Evolutionary conservation across 2,113 vertebrate species (phyloP).

Genomic region (Nyctereutes procyonoides): DNA sequence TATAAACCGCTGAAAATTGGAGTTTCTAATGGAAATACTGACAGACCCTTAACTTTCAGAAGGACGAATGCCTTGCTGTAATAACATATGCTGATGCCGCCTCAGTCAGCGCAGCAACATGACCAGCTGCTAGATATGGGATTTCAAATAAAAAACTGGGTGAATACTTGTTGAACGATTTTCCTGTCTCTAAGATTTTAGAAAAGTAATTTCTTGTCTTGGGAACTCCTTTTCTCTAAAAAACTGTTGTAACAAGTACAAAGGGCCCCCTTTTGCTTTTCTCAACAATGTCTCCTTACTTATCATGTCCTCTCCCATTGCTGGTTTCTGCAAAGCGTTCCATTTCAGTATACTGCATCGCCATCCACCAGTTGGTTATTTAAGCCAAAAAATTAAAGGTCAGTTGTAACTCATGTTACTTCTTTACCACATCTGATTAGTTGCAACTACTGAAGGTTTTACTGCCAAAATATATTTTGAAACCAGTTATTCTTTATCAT

Average conservation of each 20-base stretch:
- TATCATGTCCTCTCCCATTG: rapidly evolving
- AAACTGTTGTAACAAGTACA: background rate
- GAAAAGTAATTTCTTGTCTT: slow-evolving; percentile 66
- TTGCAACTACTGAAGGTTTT: background rate
- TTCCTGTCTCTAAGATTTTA: slow-evolving; percentile 56
- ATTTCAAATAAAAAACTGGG: background rate
- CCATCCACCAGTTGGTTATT: background rate
- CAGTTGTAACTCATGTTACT: background rate
- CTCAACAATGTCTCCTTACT: background rate
- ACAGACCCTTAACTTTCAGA: slow-evolving; percentile 74
- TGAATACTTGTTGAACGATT: slow-evolving; percentile 3
- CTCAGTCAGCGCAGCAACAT: background rate
- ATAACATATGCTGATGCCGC: slow-evolving; percentile 48
- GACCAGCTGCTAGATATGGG: background rate
- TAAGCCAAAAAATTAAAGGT: background rate
- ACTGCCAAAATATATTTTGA: background rate
- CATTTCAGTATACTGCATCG: background rate
- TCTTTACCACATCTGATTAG: background rate
- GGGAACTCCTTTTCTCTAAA: slow-evolving; percentile 61
- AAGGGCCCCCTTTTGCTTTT: background rate
- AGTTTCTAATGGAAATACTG: slow-evolving; percentile 77
- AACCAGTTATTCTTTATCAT: background rate
- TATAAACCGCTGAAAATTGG: slow-evolving; percentile 81
- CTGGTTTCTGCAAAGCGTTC: background rate
- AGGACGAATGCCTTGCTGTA: slow-evolving; percentile 55